Percentiles rank a stretch among this genome's conserved stretches.
Conservation (phyloP, 2,113 vertebrate species). For the Merops nubicus region DNA sequence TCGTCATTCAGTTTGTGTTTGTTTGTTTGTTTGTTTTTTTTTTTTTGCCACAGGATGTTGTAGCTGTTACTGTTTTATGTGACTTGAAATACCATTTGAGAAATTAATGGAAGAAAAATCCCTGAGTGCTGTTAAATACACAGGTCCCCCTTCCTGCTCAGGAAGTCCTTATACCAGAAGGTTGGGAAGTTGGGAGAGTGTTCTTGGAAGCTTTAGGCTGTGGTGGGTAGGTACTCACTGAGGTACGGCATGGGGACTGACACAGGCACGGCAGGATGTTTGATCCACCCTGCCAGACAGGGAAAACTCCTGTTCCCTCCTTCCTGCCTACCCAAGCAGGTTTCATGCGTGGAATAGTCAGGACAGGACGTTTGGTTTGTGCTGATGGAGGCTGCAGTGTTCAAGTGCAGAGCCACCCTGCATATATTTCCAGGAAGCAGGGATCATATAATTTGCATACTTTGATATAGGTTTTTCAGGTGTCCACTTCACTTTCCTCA, state of each 20-base stretch:
- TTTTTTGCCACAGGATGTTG: not conserved
- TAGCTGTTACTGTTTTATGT: not conserved
- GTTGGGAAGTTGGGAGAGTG: not conserved
- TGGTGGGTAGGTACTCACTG: not conserved
- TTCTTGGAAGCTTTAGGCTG: not conserved
- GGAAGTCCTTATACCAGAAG: not conserved
- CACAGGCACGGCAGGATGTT: not conserved
- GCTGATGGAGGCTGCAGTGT: not conserved
- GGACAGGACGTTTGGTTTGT: not conserved
- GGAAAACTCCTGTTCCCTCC: not conserved
- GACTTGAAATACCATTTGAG: not conserved
- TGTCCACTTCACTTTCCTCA: not conserved
- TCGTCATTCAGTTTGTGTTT: not conserved
- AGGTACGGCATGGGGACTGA: not conserved
- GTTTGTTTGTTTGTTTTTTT: not conserved
- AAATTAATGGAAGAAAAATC: not conserved
- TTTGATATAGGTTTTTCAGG: not conserved
- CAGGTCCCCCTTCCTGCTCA: not conserved
- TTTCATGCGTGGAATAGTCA: not conserved
- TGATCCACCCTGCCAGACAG: not conserved
- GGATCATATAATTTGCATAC: not conserved
- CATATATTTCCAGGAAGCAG: not conserved
- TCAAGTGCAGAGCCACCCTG: not conserved
- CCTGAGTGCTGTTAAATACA: not conserved
- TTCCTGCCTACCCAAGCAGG: not conserved